Conservation (phyloP, 2,797 vertebrate genomes). For the Galaxias olidus region DNA sequence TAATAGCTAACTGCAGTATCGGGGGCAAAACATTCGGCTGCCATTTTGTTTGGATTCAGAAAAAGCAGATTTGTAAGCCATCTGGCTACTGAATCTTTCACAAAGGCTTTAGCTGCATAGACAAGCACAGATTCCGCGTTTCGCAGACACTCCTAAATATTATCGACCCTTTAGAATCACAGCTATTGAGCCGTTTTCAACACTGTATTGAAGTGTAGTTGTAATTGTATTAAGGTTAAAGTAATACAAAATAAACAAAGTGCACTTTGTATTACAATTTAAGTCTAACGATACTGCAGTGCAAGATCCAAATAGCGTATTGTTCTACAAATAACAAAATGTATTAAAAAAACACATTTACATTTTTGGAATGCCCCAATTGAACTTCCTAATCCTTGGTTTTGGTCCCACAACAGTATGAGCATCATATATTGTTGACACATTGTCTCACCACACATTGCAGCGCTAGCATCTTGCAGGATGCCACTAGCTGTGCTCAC, state of each 20-base stretch:
- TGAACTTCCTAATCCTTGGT: no score
- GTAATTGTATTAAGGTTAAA: not conserved
- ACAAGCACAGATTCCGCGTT: no score
- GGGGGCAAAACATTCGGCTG: conserved; percentile 17
- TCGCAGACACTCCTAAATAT: no score
- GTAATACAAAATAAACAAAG: no score
- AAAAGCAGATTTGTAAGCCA: conserved; percentile 64
- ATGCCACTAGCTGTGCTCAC: conserved; percentile 27
- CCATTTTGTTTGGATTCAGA: conserved; percentile 56
- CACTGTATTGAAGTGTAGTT: not conserved
- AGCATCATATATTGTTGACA: not conserved
- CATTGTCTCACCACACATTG: conserved; percentile 14
- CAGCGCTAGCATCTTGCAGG: conserved; percentile 24
- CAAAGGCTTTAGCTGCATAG: conserved; percentile 24
- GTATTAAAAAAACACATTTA: no score
- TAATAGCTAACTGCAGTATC: conserved; percentile 10
- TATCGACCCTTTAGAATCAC: not conserved
- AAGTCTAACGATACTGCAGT: no score
- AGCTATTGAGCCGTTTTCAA: not conserved
- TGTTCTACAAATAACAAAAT: no score
- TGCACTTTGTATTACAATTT: no score
- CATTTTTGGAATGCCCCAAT: no score
- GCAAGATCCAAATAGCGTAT: no score
- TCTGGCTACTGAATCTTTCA: conserved; percentile 73
- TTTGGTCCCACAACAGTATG: no score